Evolutionary conservation across 2,113 vertebrate species (phyloP).

Genomic region (Cricetomys ansorgei): DNA sequence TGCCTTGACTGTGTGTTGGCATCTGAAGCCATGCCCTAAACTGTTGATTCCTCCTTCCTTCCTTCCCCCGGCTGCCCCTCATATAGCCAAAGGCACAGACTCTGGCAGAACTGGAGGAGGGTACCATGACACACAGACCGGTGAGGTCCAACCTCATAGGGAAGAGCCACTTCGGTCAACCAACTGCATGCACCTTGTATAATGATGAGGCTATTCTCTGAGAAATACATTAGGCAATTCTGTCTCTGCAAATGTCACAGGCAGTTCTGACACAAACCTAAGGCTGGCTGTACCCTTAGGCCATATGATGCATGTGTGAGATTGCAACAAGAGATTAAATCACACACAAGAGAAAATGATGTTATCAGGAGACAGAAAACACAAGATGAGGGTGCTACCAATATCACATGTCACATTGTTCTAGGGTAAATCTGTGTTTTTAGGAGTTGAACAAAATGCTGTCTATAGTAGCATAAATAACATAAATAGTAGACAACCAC

Average conservation of each 20-base stretch:
- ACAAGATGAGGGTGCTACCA: too few relatives aligned
- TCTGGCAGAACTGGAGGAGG: neutral
- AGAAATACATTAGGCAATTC: neutral
- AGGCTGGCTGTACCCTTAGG: neutral
- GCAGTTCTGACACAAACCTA: neutral
- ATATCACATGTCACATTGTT: neutral
- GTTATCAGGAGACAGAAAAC: too few relatives aligned
- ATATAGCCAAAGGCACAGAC: neutral
- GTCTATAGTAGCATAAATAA: neutral
- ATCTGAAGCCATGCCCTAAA: neutral
- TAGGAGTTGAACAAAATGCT: too few relatives aligned
- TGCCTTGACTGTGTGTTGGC: neutral
- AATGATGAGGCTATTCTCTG: neutral
- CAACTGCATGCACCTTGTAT: neutral
- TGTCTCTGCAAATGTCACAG: neutral
- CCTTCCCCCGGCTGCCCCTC: neutral
- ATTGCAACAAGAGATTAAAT: neutral
- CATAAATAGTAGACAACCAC: neutral
- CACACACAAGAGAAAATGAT: neutral
- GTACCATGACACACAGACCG: neutral
- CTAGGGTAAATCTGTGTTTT: neutral
- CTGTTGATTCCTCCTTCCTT: neutral
- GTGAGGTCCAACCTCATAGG: neutral
- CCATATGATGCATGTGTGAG: neutral
- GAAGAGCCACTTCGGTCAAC: neutral